Conservation (phyloP, 2,113 vertebrate species). For the Tupaia chinensis region DNA sequence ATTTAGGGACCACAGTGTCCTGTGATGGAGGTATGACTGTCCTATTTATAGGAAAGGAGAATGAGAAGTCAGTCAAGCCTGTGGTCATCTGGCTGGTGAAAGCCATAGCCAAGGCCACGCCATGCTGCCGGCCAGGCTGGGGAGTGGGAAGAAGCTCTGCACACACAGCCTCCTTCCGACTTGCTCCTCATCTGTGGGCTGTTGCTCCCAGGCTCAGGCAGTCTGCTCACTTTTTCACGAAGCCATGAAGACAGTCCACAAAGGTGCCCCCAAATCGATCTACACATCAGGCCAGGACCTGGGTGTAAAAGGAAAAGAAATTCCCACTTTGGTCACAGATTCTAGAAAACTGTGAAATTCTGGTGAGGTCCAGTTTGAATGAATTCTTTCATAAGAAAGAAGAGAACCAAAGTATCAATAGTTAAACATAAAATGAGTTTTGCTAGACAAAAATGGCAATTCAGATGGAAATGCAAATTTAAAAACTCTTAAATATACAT, state of each 20-base stretch:
- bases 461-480: neutral
- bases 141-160: too few species aligned
- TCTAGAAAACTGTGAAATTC: neutral
- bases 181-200: neutral
- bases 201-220: neutral
- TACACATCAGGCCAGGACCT: neutral
- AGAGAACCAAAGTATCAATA: neutral
- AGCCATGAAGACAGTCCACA: neutral
- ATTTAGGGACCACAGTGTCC: neutral
- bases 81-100: neutral
- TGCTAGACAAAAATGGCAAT: neutral
- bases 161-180: neutral
- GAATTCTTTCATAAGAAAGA: neutral
- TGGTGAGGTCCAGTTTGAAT: conserved; percentile 15
- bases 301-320: neutral
- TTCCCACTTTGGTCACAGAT: neutral
- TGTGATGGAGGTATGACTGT: neutral
- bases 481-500: neutral
- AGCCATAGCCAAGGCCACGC: fast-evolving
- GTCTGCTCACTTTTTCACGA: neutral
- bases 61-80: neutral
- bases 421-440: neutral
- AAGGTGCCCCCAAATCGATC: neutral
- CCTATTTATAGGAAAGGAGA: neutral
- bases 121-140: fast-evolving